These are phyloP conservation scores for Dicyema japonicum DNA, from an alignment of 1,140 invertebrate genomes.

Conservation along the genomic window DNA sequence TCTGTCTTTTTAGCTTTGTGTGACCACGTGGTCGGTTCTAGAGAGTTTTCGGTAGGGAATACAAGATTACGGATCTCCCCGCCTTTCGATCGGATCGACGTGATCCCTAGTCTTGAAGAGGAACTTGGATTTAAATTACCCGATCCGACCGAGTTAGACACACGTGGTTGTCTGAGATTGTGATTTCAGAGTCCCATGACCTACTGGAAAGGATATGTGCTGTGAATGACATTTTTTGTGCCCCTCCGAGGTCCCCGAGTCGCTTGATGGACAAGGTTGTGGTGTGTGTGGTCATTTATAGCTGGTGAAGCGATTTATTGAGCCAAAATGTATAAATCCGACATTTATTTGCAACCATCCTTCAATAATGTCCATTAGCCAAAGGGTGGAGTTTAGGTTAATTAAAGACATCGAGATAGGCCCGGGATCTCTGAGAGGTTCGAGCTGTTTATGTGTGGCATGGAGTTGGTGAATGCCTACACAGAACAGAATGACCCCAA, in stretches of 20 bases:
- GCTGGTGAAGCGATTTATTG: conserved; percentile 70
- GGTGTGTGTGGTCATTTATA: too few species aligned
- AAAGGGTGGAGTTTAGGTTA: conserved; percentile 38
- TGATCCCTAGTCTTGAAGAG: conserved; percentile 60
- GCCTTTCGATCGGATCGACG: conserved; percentile 57
- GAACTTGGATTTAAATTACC: conserved; percentile 49
- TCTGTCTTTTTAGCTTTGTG: too few species aligned
- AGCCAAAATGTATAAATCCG: conserved; percentile 72
- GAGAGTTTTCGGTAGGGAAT: conserved; percentile 26
- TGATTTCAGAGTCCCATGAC: too few species aligned
- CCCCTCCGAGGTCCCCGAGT: conserved; percentile 52
- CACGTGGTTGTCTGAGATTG: too few species aligned
- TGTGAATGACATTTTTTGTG: conserved; percentile 59
- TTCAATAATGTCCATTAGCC: conserved; percentile 24
- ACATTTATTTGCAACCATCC: conserved; percentile 90
- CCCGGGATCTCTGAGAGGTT: conserved; percentile 72
- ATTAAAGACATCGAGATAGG: conserved; percentile 66
- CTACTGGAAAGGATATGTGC: conserved; percentile 45
- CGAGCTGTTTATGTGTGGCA: conserved; percentile 80
- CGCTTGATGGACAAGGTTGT: conserved; percentile 76
- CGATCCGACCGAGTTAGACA: conserved; percentile 20
- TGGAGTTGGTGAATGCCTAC: conserved; percentile 90
- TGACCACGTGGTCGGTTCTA: conserved; percentile 31
- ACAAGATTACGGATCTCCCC: conserved; percentile 65
- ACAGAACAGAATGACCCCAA: conserved; percentile 93